Conservation (phyloP, 1,140 invertebrate species). For the Lucilia sericata region DNA sequence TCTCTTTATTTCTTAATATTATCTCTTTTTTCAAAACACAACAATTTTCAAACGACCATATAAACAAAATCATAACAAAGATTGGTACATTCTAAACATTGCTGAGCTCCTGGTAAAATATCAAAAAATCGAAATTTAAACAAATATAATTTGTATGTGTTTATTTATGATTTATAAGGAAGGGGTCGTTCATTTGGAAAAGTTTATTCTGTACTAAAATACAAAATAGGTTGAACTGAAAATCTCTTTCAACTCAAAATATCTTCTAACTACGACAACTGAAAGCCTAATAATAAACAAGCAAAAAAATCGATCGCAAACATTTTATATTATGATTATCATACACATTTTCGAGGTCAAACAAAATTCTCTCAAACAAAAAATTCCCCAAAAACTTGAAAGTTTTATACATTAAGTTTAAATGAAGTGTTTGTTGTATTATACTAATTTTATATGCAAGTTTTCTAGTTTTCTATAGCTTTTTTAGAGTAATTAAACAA, state of each 20-base stretch:
- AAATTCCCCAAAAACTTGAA: neutral
- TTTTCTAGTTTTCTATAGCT: neutral
- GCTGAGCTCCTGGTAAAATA: neutral
- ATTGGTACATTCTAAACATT: neutral
- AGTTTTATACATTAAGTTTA: neutral
- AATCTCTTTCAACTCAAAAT: neutral
- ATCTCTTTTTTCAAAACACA: too few relatives aligned
- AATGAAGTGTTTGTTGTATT: neutral
- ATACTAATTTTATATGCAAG: neutral
- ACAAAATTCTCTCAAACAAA: neutral
- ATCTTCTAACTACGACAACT: neutral
- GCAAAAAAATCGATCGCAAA: constrained; percentile 3
- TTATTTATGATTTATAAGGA: neutral
- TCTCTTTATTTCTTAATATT: too few relatives aligned
- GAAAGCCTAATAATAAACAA: neutral
- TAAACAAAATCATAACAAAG: neutral
- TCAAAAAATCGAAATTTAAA: neutral
- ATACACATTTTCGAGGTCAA: neutral
- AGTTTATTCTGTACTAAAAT: neutral
- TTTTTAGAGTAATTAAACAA: neutral
- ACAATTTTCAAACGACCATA: too few relatives aligned
- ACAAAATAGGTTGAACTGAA: too few relatives aligned
- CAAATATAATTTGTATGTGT: neutral
- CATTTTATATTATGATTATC: neutral
- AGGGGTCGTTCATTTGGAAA: neutral